phyloP scores from a whole-genome alignment of 2,888 invertebrate species.

The Dioctria rufipes region DNA sequence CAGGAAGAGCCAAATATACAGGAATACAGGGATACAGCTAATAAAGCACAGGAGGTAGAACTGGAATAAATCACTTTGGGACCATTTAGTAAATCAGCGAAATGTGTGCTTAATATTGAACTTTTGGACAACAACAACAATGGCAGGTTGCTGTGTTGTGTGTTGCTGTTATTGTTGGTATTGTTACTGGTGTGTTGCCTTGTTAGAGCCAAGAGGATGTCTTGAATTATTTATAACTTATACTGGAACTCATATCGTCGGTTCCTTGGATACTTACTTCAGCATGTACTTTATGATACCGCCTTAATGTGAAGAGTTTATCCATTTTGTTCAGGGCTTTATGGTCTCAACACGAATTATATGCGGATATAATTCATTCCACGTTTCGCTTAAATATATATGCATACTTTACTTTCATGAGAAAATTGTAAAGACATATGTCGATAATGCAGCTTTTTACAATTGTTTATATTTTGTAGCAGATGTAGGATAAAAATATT shows the following conservation, averaged over 20 bases:
- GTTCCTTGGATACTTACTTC: not conserved
- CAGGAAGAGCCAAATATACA: not conserved
- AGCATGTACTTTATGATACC: not conserved
- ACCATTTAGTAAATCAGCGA: slow-evolving; percentile 36
- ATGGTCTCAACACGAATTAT: slow-evolving; percentile 7
- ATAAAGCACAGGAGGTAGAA: slow-evolving; percentile 35
- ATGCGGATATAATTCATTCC: slow-evolving; percentile 23
- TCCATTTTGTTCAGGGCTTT: slow-evolving; percentile 4
- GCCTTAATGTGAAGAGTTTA: slow-evolving; percentile 28
- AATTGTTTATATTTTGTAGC: too few relatives aligned
- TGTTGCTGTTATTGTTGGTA: not conserved
- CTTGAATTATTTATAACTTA: slow-evolving; percentile 42
- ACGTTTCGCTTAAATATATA: not conserved
- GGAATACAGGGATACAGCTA: not conserved
- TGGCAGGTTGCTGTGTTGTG: not conserved
- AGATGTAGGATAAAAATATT: too few relatives aligned
- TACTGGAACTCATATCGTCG: not conserved
- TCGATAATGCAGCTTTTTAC: too few relatives aligned
- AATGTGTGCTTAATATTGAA: slow-evolving; percentile 45
- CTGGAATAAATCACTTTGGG: slow-evolving; percentile 28
- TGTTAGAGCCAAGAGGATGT: slow-evolving; percentile 44
- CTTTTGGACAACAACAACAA: not conserved
- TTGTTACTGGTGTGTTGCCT: slow-evolving; percentile 9
- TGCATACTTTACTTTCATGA: too few relatives aligned
- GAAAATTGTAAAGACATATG: too few relatives aligned